A percentile compares a stretch with the other conserved stretches of the same genome.
Evolutionary conservation across 2,888 invertebrate genomes (phyloP).

Genomic region (Watsonalla cultraria): DNA sequence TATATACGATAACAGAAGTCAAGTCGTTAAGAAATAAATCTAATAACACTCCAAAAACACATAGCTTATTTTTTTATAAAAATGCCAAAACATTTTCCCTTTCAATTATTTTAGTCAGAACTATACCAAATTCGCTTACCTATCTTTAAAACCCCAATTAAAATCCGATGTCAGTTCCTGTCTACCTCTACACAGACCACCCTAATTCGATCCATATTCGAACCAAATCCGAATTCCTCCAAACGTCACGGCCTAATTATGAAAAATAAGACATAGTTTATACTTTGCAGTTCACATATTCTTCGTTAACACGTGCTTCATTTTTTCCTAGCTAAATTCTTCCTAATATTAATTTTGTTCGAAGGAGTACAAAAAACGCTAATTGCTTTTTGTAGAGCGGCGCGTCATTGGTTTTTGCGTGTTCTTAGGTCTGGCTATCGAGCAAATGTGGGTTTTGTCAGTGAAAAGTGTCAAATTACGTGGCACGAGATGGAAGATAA

Average conservation of each 20-base stretch:
- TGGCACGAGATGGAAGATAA: conserved; percentile 73
- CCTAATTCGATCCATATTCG: conserved; percentile 38
- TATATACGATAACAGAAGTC: too few relatives aligned
- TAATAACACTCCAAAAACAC: too few relatives aligned
- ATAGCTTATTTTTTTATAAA: neutral
- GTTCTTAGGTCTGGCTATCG: conserved; percentile 49
- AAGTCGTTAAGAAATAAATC: too few relatives aligned
- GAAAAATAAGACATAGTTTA: conserved; percentile 74
- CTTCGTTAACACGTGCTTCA: conserved; percentile 69
- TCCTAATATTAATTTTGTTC: conserved; percentile 69
- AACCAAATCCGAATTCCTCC: conserved; percentile 36
- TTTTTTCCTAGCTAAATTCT: conserved; percentile 52
- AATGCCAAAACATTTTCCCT: neutral
- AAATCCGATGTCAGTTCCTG: conserved; percentile 25
- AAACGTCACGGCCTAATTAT: conserved; percentile 73
- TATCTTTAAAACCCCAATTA: conserved; percentile 1
- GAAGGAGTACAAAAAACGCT: conserved; percentile 60
- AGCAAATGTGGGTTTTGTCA: conserved; percentile 77
- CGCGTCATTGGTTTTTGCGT: conserved; percentile 58
- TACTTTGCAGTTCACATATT: conserved; percentile 45
- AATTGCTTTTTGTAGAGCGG: conserved; percentile 70
- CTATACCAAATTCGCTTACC: too few relatives aligned
- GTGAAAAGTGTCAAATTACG: conserved; percentile 77
- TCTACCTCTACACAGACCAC: conserved; percentile 42
- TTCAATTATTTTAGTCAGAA: too few relatives aligned